Base-by-base conservation (phyloP, 2,797 vertebrate genomes). In the Heteromormyrus szaboi region DNA sequence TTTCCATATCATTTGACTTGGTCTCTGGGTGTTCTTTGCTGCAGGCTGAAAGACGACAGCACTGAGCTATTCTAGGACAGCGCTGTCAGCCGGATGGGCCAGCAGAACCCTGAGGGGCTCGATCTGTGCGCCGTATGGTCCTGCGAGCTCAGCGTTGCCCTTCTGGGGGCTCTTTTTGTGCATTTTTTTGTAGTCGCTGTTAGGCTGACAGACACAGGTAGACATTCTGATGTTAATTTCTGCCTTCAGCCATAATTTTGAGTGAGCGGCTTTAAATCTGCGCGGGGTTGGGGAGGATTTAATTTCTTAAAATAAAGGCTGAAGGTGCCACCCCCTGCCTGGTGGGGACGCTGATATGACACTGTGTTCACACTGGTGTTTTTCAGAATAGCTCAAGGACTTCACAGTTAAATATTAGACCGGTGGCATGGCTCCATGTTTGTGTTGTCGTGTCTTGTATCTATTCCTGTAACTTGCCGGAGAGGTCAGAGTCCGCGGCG, bases 401-500 rank as follows among this genome's bases (percentile, higher is more conserved):
- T 22, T 68, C 46, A 0, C 25, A 88, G 51, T 25, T 83, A n/a
- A 83, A 59, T 12, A 37, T 88, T 88, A 51, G n/a, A 79, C 72
- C 41, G 33, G 17, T 59, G 41, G 76, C 51, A 62, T 17, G 29
- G 14, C 37, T 84, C 51, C 19, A 11, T 51, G 48, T 85, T 29
- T 85, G 84, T 85, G 84, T 85, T 48, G 12, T 22, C 50, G 84
- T 19, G 50, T 33, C 37, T n/a, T 37, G 84, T 12, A 85, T 88
- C 72, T 81, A 79, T 54, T 68, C 62, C 25, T 51, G 72, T 44
- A 62, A 46, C 54, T 25, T 53, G 25, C 41, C 50, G 6, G 33
- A 25, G 41, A 17, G 90, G 88, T 90, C 81, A 91, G 91, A 92
- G 91, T 91, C 90, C 91, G 91, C 48, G 12, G 17, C 25, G 53